These are phyloP conservation scores for Pardalotus punctatus DNA, from an alignment of 2,113 vertebrate species.

Conservation along the genomic window DNA sequence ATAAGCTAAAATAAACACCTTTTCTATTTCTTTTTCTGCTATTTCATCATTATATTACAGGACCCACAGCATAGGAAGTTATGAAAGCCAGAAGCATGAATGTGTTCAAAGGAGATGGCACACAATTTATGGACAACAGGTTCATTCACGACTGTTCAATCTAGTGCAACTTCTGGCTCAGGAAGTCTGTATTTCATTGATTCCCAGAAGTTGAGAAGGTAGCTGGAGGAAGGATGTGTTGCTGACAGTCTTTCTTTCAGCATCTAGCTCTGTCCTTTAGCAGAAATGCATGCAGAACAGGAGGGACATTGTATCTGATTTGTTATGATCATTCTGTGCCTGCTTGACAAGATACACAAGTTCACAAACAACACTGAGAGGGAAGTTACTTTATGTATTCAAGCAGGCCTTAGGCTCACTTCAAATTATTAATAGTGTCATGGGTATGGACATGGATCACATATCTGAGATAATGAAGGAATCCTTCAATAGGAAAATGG, in stretches of 20 bases:
- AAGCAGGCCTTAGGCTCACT: not conserved
- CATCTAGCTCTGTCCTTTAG: not conserved
- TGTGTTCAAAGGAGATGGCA: not conserved
- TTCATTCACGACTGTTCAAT: not conserved
- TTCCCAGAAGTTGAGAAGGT: not conserved
- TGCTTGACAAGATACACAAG: not conserved
- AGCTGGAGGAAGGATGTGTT: not conserved
- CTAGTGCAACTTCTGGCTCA: not conserved
- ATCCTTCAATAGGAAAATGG: not conserved
- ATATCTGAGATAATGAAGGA: not conserved
- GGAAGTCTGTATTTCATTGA: conserved; percentile 34
- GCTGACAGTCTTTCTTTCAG: not conserved
- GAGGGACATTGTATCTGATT: not conserved
- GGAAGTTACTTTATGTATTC: not conserved
- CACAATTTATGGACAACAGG: not conserved
- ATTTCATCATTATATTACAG: not conserved
- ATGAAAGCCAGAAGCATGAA: not conserved
- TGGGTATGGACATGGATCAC: not conserved
- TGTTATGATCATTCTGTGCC: not conserved
- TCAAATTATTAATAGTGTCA: not conserved
- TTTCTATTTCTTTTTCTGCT: not conserved
- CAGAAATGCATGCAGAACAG: not conserved
- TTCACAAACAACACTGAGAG: not conserved
- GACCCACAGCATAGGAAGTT: not conserved
- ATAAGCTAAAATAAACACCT: not conserved